Conservation (phyloP, 2,113 vertebrate species). For the Corythornis cristatus region DNA sequence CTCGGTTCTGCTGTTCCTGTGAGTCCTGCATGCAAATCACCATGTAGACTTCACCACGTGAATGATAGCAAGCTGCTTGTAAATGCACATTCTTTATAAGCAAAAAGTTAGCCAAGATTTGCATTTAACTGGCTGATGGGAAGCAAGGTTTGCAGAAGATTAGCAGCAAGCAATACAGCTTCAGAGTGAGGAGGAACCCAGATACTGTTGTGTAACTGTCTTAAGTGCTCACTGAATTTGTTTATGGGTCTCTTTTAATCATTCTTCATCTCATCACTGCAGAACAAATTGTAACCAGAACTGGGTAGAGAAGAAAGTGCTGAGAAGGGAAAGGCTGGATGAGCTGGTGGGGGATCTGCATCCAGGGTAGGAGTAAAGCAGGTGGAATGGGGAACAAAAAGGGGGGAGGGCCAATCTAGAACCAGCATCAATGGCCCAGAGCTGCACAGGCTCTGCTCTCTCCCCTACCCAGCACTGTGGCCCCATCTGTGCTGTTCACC, state of each 20-base stretch:
- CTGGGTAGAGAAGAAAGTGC: background rate
- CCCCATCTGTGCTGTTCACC: accelerated
- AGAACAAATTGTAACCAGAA: background rate
- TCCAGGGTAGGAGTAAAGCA: background rate
- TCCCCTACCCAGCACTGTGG: background rate
- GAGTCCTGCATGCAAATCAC: constrained; percentile 33
- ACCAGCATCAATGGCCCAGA: background rate
- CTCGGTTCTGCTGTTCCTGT: background rate
- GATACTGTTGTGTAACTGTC: background rate
- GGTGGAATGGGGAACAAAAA: background rate
- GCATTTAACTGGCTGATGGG: background rate
- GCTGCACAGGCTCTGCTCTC: background rate
- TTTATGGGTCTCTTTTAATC: background rate
- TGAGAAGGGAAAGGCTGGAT: background rate
- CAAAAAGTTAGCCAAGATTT: constrained; percentile 6
- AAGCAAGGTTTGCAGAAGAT: background rate
- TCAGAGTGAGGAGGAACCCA: background rate
- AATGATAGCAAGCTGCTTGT: constrained; percentile 14
- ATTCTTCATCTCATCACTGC: background rate
- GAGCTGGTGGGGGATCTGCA: background rate
- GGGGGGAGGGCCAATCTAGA: background rate
- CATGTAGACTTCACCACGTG: background rate
- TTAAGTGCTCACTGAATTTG: background rate
- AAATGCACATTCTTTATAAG: constrained; percentile 27
- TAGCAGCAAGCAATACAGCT: background rate